These are phyloP conservation scores for Stictocephala bisonia DNA, from an alignment of 2,888 invertebrate genomes.

Conservation along the genomic window DNA sequence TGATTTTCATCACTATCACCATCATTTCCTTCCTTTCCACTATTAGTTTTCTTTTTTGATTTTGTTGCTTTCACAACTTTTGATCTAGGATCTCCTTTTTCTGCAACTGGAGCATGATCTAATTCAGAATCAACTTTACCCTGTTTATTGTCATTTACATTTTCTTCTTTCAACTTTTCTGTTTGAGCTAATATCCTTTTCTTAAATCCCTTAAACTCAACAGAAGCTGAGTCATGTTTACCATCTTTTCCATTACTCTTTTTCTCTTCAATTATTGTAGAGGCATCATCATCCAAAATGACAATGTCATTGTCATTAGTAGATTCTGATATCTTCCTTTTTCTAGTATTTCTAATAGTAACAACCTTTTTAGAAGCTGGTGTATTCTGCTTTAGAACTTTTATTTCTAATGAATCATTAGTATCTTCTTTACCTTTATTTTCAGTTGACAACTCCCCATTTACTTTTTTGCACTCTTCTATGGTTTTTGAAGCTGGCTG, in stretches of 20 bases:
- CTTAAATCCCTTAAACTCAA: conserved; percentile 54
- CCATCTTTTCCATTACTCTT: conserved; percentile 25
- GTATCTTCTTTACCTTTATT: background rate
- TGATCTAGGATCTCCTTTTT: conserved; percentile 14
- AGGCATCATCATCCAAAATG: background rate
- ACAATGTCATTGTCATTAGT: background rate
- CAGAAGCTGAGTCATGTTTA: conserved; percentile 29
- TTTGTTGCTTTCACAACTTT: background rate
- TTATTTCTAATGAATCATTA: conserved; percentile 7
- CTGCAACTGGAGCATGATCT: background rate
- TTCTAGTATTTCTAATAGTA: conserved; percentile 7
- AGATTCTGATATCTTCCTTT: conserved; percentile 5
- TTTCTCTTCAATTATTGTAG: background rate
- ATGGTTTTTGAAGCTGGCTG: background rate
- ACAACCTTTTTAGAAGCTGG: too few relatives aligned
- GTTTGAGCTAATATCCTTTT: conserved; percentile 44
- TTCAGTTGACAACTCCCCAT: conserved; percentile 24
- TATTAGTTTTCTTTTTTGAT: conserved; percentile 14
- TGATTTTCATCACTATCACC: conserved; percentile 57
- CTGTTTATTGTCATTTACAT: background rate
- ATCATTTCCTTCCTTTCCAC: conserved; percentile 32
- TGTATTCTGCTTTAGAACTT: too few relatives aligned
- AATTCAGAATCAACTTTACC: background rate
- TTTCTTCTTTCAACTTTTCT: conserved; percentile 34
- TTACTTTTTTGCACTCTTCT: conserved; percentile 28